Conservation (phyloP, 2,888 invertebrate genomes). For the Sesia bembeciformis region DNA sequence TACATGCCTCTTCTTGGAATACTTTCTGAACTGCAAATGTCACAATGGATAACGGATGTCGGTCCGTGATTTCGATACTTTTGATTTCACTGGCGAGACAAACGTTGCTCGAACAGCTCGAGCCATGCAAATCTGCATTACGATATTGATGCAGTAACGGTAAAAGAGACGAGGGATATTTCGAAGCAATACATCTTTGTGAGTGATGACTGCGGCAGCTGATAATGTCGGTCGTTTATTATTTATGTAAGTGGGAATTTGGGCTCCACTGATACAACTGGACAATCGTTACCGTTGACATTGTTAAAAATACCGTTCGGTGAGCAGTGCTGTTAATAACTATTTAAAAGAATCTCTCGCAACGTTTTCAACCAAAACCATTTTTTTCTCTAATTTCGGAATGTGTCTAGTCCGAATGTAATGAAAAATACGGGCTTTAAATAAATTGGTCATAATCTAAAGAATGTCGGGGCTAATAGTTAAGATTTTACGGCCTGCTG, state of each 20-base stretch:
- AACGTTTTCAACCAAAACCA: conserved; percentile 9
- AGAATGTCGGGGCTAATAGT: too few relatives aligned
- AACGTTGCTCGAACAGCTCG: conserved; percentile 2
- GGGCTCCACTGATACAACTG: neutral
- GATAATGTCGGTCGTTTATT: conserved; percentile 13
- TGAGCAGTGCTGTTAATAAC: neutral
- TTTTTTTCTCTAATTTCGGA: too few relatives aligned
- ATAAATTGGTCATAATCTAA: too few relatives aligned
- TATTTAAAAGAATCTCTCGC: conserved; percentile 2
- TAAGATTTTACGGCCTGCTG: too few relatives aligned
- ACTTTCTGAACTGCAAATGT: conserved; percentile 58
- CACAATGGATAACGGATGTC: conserved; percentile 61
- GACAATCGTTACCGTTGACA: neutral
- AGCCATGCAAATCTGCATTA: conserved; percentile 12
- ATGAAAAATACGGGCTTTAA: too few relatives aligned
- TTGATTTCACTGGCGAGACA: conserved; percentile 35
- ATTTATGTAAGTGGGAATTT: neutral
- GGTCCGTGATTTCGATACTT: conserved; percentile 39
- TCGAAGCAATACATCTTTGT: neutral
- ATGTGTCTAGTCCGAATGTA: too few relatives aligned
- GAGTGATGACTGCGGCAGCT: conserved; percentile 1
- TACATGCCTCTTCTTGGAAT: conserved; percentile 58
- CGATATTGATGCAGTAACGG: conserved; percentile 13
- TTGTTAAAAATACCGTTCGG: neutral
- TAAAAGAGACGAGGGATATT: conserved; percentile 1